phyloP scores from a whole-genome alignment of 2,888 invertebrate genomes.

The Actias luna region DNA sequence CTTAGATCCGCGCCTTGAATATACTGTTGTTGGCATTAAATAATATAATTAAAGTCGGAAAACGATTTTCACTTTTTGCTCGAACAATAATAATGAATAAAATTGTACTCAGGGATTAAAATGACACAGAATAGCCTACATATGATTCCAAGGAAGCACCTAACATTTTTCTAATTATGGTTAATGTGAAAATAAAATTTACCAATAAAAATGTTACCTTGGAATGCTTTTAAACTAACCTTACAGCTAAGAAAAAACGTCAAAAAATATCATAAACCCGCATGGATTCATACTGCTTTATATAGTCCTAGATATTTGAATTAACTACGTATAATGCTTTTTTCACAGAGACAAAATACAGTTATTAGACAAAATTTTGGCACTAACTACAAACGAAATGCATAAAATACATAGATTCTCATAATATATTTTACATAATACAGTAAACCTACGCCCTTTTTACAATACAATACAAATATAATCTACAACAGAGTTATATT shows the following conservation, averaged over 20 bases:
- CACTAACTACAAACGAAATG: conserved; percentile 40
- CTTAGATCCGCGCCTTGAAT: too few relatives aligned
- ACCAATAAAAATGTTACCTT: background rate
- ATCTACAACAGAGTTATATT: background rate
- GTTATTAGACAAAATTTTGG: conserved; percentile 45
- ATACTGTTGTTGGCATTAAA: too few relatives aligned
- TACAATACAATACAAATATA: conserved; percentile 33
- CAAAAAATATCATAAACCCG: conserved; percentile 8
- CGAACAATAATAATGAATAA: too few relatives aligned
- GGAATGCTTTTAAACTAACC: background rate
- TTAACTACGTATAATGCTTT: background rate
- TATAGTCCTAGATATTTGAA: background rate
- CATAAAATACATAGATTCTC: conserved; percentile 12
- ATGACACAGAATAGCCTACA: background rate
- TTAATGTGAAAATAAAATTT: background rate
- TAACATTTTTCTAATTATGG: background rate
- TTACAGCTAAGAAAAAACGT: conserved; percentile 7
- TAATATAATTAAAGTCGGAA: too few relatives aligned
- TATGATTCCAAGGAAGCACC: background rate
- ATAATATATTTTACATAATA: conserved; percentile 23
- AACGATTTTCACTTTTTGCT: too few relatives aligned
- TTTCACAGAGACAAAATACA: conserved; percentile 23
- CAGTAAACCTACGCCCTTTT: conserved; percentile 44
- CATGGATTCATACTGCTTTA: conserved; percentile 3
- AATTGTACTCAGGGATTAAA: too few relatives aligned